Evolutionary conservation across 2,113 vertebrate genomes (phyloP), one percentile per base, ranked within the genome.

Genomic region (Paratilapia polleni): DNA sequence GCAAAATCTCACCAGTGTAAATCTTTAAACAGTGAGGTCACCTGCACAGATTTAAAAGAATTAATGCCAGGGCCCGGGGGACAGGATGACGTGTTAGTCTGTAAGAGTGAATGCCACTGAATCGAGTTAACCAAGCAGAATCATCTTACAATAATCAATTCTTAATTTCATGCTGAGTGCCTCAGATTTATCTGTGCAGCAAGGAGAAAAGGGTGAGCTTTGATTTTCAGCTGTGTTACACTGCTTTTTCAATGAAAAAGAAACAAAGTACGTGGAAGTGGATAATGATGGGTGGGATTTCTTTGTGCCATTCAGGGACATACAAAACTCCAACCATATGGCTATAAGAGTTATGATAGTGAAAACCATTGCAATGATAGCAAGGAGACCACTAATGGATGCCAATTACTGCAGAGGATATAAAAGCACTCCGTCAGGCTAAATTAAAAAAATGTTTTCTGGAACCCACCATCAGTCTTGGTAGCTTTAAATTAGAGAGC

Each of bases 81-180:
- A 86, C 63, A 63, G 91, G 87, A 86, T 87, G 86, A 78, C n/a
- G 60, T 58, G 81, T 89, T 75, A 57, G 80, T 73, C 70, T 75
- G 68, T 78, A 68, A 82, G 87, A 88, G 58, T 9, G 47, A 91
- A 91, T 61, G 81, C 79, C 76, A 84, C 88, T 87, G 91, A 94
- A 94, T 86, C 64, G 81, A 92, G 89, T 95, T 95, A 96, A 93
- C 95, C 94, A 94, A 95, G 92, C 94, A 88, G 90, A 90, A 83
- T 94, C 80, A 90, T 93, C 92, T 86, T 86, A 88, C 93, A 92
- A 95, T 95, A 96, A 96, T 96, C 95, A 93, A 96, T 96, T 96
- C 90, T 94, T 96, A 95, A 96, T 96, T 96, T 96, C 96, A 96
- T 96, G 96, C 93, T 66, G 94, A 94, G 88, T 92, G 94, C 94